Evolutionary conservation across 2,113 vertebrate genomes (phyloP).

Genomic region (Nematolebias whitei): DNA sequence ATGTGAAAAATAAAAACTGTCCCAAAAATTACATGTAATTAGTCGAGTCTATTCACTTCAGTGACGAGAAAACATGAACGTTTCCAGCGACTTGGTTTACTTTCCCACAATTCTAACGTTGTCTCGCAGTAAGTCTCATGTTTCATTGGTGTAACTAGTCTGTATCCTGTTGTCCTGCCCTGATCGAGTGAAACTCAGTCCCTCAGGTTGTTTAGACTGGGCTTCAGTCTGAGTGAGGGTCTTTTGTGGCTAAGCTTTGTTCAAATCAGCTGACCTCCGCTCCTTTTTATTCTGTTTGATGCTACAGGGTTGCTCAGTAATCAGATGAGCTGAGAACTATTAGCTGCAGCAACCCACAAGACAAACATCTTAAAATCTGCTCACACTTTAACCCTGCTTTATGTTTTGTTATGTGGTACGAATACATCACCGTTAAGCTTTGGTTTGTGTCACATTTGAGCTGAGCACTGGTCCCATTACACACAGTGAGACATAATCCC

Average conservation of each 20-base stretch:
- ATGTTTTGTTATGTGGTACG: too few relatives aligned
- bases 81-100: not conserved
- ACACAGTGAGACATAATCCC: too few relatives aligned
- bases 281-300: too few relatives aligned
- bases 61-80: not conserved
- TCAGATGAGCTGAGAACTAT: too few relatives aligned
- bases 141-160: not conserved
- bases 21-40: conserved; percentile 15
- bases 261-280: not conserved
- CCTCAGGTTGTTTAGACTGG: not conserved
- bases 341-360: too few relatives aligned
- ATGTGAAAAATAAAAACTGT: conserved; percentile 2
- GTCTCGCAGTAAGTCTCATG: not conserved
- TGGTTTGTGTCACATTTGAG: too few relatives aligned
- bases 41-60: not conserved
- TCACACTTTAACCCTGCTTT: too few relatives aligned
- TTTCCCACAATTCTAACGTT: not conserved
- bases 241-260: not conserved
- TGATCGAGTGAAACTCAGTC: not conserved
- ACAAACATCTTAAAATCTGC: too few relatives aligned
- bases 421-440: too few relatives aligned
- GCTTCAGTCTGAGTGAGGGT: not conserved
- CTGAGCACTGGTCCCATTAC: too few relatives aligned
- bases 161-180: not conserved
- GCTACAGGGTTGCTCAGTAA: too few relatives aligned